A percentile compares a stretch with the other conserved stretches of the same genome.
These are phyloP conservation scores for Aproaerema taeniolella DNA, from an alignment of 2,888 invertebrate species.

Conservation along the genomic window DNA sequence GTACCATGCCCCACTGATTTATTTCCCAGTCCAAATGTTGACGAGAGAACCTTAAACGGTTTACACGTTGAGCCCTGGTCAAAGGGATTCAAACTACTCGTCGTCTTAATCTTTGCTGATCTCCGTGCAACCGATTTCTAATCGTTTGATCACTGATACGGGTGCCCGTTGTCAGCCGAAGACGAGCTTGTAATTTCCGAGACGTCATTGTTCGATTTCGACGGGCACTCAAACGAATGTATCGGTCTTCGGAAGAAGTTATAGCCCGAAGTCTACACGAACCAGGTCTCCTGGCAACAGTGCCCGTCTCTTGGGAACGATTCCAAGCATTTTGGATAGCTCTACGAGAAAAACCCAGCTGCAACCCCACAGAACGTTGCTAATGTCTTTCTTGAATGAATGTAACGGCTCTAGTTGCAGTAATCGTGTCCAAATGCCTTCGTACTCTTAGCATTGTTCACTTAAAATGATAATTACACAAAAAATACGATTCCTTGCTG, in stretches of 20 bases:
- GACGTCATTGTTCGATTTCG: neutral
- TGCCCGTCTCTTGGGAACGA: slow-evolving; percentile 14
- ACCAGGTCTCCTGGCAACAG: slow-evolving; percentile 11
- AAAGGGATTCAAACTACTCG: too few species aligned
- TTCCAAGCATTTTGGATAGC: slow-evolving; percentile 13
- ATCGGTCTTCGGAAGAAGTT: neutral
- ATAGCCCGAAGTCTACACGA: neutral
- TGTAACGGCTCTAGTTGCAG: neutral
- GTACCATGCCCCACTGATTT: too few species aligned
- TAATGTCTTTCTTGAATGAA: neutral
- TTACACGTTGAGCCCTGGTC: too few species aligned
- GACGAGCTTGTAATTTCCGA: slow-evolving; percentile 8
- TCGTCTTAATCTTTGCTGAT: too few species aligned
- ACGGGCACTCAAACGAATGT: slow-evolving; percentile 1
- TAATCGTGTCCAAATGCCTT: too few species aligned
- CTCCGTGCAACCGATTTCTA: too few species aligned
- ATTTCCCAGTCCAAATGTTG: too few species aligned
- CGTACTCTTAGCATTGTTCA: neutral
- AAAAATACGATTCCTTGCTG: too few species aligned
- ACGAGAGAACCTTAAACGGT: too few species aligned
- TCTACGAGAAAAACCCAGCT: slow-evolving; percentile 5
- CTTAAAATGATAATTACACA: neutral
- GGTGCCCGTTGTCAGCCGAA: slow-evolving; percentile 7
- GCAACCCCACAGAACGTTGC: slow-evolving; percentile 2
- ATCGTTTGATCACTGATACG: too few species aligned